These are phyloP conservation scores for Drosophila ambigua DNA, from an alignment of 1,140 invertebrate genomes.

Conservation along the genomic window DNA sequence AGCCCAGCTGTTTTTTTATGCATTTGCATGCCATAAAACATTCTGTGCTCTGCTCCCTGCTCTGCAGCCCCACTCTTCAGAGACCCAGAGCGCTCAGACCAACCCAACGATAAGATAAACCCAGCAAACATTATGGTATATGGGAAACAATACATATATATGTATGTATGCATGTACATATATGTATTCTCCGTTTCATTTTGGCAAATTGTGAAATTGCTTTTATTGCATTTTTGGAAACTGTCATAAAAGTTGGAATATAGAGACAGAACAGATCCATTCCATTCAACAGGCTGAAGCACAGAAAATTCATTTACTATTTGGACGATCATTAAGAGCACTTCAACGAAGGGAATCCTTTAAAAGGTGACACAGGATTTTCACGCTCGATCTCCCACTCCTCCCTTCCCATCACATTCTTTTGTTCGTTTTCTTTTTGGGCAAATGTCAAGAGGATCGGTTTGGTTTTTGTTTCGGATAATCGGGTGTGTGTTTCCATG, in stretches of 20 bases:
- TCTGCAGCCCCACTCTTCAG: background rate
- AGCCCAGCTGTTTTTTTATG: slow-evolving; percentile 15
- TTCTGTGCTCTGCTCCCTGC: background rate
- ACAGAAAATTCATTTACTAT: slow-evolving; percentile 37
- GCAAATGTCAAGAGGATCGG: slow-evolving; percentile 45
- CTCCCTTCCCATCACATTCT: background rate
- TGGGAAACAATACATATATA: slow-evolving; percentile 1
- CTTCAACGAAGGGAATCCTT: slow-evolving; percentile 33
- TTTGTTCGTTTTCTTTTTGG: slow-evolving; percentile 23
- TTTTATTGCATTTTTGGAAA: slow-evolving; percentile 29
- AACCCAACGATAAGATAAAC: slow-evolving; percentile 62
- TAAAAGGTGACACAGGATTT: slow-evolving; percentile 43
- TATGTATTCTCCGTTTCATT: background rate
- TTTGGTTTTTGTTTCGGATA: slow-evolving; percentile 1
- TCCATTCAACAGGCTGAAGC: slow-evolving; percentile 31
- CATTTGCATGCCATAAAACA: slow-evolving; percentile 43
- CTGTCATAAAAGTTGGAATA: slow-evolving; percentile 29
- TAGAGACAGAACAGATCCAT: background rate
- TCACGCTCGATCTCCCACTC: slow-evolving; percentile 20
- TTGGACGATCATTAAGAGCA: slow-evolving; percentile 43
- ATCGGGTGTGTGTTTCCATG: slow-evolving; percentile 30
- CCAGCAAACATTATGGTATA: slow-evolving; percentile 14
- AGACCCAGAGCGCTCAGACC: background rate
- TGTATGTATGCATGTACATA: background rate
- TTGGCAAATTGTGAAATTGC: slow-evolving; percentile 18